Base-by-base conservation (phyloP, 2,888 invertebrate species). In the Lobophora halterata region DNA sequence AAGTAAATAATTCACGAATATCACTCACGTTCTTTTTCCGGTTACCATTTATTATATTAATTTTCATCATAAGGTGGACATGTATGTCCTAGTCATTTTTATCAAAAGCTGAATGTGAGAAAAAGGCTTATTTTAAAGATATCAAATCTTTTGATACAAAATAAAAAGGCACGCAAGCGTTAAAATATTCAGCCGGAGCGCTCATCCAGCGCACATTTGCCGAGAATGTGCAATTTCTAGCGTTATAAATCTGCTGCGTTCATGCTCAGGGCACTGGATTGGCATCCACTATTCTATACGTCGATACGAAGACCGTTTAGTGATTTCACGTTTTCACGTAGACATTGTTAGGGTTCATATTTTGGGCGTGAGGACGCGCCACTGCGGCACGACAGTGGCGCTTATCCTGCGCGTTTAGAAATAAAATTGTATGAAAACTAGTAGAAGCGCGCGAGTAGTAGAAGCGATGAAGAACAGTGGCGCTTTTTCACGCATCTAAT, bases 201-300 rank as follows among this genome's bases (percentile, higher is more conserved):
- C 64, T 68, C 57, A 65, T 57, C 54, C 57, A 52, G 59, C 57
- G 64, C 70, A 71, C 67, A 68, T 67, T 73, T 71, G 65, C 59
- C 36, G 57, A 58, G 60, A 72, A 73, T 70, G 67, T 72, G 73
- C 71, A 73, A 73, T 75, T 72, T 69, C 71, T 54, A 57, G 48
- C 35, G 51, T 55, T 55, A 71, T 73, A 74, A 72, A 75, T 74
- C 72, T 69, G 49, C 50, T 19, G 49, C 39, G 57, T 49, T 58
- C 63, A 61, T 64, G 61, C 53, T 64, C 58, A 61, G 50, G 61
- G 60, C 61, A 55, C 50, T 49, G 47, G 59, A 62, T 65, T 61
- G 61, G 61, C 61, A 52, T 57, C 58, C 55, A 55, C 58, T 61
- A 62, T 58, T 43, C 34, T 26, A 23, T 23, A 21, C 30, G 39